Evolutionary conservation across 35 echinoderm and acorn worm species (phyloP).

Genomic region (Heliocidaris erythrogramma): DNA sequence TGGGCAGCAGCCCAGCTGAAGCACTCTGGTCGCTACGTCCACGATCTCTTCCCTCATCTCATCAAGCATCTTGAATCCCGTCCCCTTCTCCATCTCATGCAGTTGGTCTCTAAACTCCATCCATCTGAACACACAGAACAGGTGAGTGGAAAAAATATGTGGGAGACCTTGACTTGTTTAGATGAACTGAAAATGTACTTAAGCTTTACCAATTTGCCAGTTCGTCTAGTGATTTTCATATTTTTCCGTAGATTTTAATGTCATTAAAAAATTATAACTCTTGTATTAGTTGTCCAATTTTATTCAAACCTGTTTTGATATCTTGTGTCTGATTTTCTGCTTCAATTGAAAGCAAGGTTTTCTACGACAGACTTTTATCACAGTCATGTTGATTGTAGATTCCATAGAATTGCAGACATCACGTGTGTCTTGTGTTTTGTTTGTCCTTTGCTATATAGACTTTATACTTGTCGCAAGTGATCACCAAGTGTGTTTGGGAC

Average conservation of each 20-base stretch:
- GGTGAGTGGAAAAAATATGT: constrained; percentile 43
- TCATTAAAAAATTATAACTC: no score
- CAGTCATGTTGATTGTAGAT: no score
- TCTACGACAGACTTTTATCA: no score
- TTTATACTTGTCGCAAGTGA: constrained; percentile 71
- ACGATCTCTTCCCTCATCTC: constrained; percentile 87
- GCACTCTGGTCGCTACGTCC: constrained; percentile 86
- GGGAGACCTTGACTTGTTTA: neutral
- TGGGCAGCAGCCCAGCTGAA: constrained; percentile 84
- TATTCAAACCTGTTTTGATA: no score
- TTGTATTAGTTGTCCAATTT: no score
- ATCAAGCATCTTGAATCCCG: constrained; percentile 80
- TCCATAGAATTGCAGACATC: no score
- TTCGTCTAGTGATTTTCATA: no score
- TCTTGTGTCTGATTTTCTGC: no score
- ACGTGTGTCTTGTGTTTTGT: no score
- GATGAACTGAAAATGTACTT: neutral
- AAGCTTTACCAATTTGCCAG: no score
- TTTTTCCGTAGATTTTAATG: no score
- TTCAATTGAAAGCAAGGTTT: no score
- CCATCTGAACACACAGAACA: constrained; percentile 85
- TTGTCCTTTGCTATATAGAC: constrained; percentile 50
- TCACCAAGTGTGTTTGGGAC: constrained; percentile 81
- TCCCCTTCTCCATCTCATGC: constrained; percentile 69
- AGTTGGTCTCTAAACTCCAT: constrained; percentile 73